Percentiles rank a stretch among this genome's conserved stretches.
phyloP scores from a whole-genome alignment of 2,888 invertebrate genomes.

The Maniola hyperantus region DNA sequence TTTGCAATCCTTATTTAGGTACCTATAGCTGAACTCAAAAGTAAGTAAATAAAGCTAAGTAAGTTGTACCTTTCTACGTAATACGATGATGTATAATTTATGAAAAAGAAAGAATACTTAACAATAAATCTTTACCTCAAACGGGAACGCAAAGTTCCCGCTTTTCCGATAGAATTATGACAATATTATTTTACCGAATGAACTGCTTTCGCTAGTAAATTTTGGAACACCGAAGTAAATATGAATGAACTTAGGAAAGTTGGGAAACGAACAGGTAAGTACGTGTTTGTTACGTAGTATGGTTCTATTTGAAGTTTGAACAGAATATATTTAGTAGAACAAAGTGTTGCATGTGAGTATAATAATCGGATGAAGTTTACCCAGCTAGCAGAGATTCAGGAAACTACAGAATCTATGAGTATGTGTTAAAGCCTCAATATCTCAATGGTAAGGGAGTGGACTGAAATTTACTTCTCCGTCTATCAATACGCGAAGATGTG shows the following conservation, averaged over 20 bases:
- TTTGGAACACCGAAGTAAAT: constrained; percentile 10
- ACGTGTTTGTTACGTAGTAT: constrained; percentile 9
- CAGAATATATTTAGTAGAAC: constrained; percentile 5
- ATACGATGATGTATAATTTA: neutral
- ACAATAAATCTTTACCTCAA: constrained; percentile 11
- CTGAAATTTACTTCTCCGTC: neutral
- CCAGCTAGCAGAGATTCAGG: neutral
- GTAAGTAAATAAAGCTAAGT: neutral
- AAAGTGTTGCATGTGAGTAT: neutral
- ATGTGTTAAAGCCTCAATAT: too few relatives aligned
- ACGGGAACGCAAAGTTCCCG: constrained; percentile 3
- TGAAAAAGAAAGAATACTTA: neutral
- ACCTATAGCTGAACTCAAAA: neutral
- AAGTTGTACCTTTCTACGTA: too few relatives aligned
- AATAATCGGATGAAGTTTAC: neutral
- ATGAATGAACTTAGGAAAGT: constrained; percentile 8
- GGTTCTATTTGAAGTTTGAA: neutral
- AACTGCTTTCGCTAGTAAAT: constrained; percentile 11
- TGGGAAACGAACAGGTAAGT: constrained; percentile 9
- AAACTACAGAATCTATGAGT: too few relatives aligned
- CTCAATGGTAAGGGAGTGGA: too few relatives aligned
- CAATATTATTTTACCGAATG: constrained; percentile 18
- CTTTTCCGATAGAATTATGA: constrained; percentile 15
- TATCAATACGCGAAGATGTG: constrained; percentile 1
- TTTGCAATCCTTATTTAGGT: too few relatives aligned